Percentiles rank a stretch among this genome's conserved stretches.
These are phyloP conservation scores for Coenonympha glycerion DNA, from an alignment of 2,888 invertebrate species.

Conservation along the genomic window DNA sequence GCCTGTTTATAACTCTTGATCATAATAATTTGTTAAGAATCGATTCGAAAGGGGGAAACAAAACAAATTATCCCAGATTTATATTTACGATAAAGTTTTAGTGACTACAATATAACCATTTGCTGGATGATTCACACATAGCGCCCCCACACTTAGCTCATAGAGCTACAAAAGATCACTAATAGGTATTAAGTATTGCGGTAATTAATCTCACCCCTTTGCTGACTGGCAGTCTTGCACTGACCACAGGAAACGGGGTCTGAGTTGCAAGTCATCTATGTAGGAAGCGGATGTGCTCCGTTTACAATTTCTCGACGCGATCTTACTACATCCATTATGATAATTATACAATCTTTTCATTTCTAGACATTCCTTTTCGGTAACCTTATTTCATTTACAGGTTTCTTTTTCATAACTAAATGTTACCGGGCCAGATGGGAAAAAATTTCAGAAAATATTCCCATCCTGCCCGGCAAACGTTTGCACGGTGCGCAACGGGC, in stretches of 20 bases:
- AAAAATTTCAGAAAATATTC: too few relatives aligned
- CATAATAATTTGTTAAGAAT: too few relatives aligned
- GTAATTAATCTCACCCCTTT: slow-evolving; percentile 33
- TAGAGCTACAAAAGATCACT: slow-evolving; percentile 43
- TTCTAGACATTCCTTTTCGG: too few relatives aligned
- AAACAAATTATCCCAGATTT: slow-evolving; percentile 4
- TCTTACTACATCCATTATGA: neutral
- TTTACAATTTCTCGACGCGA: slow-evolving; percentile 19
- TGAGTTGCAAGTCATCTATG: slow-evolving; percentile 40
- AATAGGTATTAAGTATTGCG: slow-evolving; percentile 43
- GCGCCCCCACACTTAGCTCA: slow-evolving; percentile 14
- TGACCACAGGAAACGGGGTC: slow-evolving; percentile 35
- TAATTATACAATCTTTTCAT: too few relatives aligned
- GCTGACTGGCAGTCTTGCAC: slow-evolving; percentile 32
- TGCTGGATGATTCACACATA: slow-evolving; percentile 30
- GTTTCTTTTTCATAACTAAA: too few relatives aligned
- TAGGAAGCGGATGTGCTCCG: slow-evolving; percentile 16
- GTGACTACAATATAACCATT: slow-evolving; percentile 22
- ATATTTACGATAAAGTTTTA: slow-evolving; percentile 14
- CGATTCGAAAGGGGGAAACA: neutral
- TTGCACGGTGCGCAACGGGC: too few relatives aligned
- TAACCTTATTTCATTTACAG: too few relatives aligned
- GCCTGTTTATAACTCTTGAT: too few relatives aligned
- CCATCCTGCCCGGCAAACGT: too few relatives aligned
- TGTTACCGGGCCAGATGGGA: too few relatives aligned